Conservation (phyloP, 1,140 invertebrate genomes). For the Oedothorax gibbosus region DNA sequence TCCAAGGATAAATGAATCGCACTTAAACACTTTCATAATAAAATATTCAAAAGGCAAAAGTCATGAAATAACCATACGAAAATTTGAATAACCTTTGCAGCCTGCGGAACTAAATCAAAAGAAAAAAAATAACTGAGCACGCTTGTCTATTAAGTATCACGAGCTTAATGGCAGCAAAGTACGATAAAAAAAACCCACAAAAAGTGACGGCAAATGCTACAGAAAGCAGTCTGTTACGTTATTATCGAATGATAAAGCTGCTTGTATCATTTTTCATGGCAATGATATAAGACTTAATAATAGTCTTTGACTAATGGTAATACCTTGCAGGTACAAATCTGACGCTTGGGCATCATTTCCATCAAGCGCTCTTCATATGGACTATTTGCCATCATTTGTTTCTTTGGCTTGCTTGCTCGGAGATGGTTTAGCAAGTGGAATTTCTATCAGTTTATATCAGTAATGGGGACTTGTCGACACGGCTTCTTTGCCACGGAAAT, state of each 20-base stretch:
- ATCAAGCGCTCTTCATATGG: background rate
- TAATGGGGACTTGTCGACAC: background rate
- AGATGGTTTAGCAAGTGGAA: slow-evolving; percentile 22
- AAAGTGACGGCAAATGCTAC: slow-evolving; percentile 6
- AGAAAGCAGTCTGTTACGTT: slow-evolving; percentile 21
- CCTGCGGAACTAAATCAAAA: background rate
- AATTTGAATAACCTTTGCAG: too few species aligned
- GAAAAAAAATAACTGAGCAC: background rate
- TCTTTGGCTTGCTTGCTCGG: slow-evolving; percentile 26
- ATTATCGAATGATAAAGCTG: slow-evolving; percentile 22
- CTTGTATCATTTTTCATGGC: slow-evolving; percentile 55
- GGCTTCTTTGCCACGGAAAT: background rate
- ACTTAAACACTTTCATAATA: too few species aligned
- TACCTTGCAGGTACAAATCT: slow-evolving; percentile 36
- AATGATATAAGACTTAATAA: slow-evolving; percentile 51
- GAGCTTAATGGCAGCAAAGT: slow-evolving; percentile 1
- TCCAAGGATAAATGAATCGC: too few species aligned
- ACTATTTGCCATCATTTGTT: slow-evolving; percentile 47
- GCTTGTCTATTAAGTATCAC: slow-evolving; percentile 5
- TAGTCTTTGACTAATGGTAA: slow-evolving; percentile 46
- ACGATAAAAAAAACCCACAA: slow-evolving; percentile 17
- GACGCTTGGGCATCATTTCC: slow-evolving; percentile 31
- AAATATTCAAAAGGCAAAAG: too few species aligned
- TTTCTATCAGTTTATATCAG: slow-evolving; percentile 30
- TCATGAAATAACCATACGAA: too few species aligned